Percentiles rank a stretch among this genome's conserved stretches.
Evolutionary conservation across 2,888 invertebrate species (phyloP).

Genomic region (Drosophila monieri): DNA sequence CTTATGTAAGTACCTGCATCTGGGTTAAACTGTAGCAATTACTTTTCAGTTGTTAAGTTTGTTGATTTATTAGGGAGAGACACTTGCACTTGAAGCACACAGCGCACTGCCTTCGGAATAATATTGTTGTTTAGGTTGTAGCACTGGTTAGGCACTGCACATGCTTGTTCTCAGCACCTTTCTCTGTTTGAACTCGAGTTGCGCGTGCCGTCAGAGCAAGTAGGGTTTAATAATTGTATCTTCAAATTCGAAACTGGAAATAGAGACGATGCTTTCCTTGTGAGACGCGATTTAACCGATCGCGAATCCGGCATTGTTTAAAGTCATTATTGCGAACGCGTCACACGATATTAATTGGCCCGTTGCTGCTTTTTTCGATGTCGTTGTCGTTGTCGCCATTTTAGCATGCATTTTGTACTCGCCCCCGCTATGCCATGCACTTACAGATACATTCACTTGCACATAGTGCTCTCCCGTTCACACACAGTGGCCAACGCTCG

Average conservation of each 20-base stretch:
- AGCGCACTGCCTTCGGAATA: too few relatives aligned
- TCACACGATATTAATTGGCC: conserved; percentile 8
- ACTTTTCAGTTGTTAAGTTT: too few relatives aligned
- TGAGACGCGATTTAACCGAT: background rate
- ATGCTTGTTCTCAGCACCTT: too few relatives aligned
- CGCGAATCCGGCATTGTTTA: background rate
- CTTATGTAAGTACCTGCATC: too few relatives aligned
- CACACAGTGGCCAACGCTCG: conserved; percentile 22
- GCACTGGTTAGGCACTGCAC: too few relatives aligned
- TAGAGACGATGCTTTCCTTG: background rate
- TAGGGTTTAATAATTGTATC: too few relatives aligned
- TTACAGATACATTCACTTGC: conserved; percentile 40
- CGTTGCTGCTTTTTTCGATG: conserved; percentile 34
- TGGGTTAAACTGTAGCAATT: too few relatives aligned
- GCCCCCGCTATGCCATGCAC: conserved; percentile 48
- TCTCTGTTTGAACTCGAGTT: too few relatives aligned
- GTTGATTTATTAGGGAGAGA: too few relatives aligned
- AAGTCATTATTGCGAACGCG: background rate
- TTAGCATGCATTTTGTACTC: conserved; percentile 76
- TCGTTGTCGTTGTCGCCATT: conserved; percentile 66
- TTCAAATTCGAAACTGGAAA: background rate
- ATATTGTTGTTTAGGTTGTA: too few relatives aligned
- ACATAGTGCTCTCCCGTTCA: conserved; percentile 37
- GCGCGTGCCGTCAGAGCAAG: too few relatives aligned
- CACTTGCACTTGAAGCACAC: too few relatives aligned